phyloP scores from a whole-genome alignment of 2,113 vertebrate genomes.

The Alethe diademata region DNA sequence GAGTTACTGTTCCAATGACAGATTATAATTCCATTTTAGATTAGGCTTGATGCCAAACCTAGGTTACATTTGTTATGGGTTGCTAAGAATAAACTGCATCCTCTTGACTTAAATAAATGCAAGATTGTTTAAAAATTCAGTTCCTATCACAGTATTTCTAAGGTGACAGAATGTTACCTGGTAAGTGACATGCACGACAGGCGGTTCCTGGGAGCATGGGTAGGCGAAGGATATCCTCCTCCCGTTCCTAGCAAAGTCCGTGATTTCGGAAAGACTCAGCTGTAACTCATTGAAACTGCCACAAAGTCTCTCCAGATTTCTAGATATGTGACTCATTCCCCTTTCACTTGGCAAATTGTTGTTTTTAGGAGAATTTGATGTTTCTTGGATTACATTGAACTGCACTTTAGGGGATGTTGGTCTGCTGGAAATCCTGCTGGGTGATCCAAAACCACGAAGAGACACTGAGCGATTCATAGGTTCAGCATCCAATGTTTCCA shows the following conservation, averaged over 20 bases:
- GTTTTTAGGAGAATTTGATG: slow-evolving; percentile 63
- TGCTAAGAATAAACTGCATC: neutral
- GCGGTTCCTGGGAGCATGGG: slow-evolving; percentile 79
- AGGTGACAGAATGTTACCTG: slow-evolving; percentile 78
- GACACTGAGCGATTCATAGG: slow-evolving; percentile 73
- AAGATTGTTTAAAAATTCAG: neutral
- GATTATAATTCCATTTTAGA: neutral
- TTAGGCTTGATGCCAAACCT: neutral
- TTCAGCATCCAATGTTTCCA: slow-evolving; percentile 80
- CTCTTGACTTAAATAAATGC: neutral
- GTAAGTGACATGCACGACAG: slow-evolving; percentile 81
- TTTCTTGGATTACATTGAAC: slow-evolving; percentile 53
- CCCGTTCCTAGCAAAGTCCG: slow-evolving; percentile 79
- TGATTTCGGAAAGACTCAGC: slow-evolving; percentile 81
- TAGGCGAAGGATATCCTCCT: slow-evolving; percentile 77
- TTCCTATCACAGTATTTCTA: neutral
- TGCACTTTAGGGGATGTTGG: slow-evolving; percentile 74
- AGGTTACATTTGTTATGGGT: neutral
- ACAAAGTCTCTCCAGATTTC: slow-evolving; percentile 85
- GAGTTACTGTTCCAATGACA: neutral
- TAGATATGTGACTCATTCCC: slow-evolving; percentile 75
- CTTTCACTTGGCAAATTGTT: slow-evolving; percentile 70
- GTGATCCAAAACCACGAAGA: slow-evolving; percentile 69
- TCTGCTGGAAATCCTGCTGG: slow-evolving; percentile 74
- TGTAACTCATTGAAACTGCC: slow-evolving; percentile 82